A percentile compares a stretch with the other conserved stretches of the same genome.
Conservation (phyloP, 1,140 invertebrate species). For the Drosophila kurseongensis region DNA sequence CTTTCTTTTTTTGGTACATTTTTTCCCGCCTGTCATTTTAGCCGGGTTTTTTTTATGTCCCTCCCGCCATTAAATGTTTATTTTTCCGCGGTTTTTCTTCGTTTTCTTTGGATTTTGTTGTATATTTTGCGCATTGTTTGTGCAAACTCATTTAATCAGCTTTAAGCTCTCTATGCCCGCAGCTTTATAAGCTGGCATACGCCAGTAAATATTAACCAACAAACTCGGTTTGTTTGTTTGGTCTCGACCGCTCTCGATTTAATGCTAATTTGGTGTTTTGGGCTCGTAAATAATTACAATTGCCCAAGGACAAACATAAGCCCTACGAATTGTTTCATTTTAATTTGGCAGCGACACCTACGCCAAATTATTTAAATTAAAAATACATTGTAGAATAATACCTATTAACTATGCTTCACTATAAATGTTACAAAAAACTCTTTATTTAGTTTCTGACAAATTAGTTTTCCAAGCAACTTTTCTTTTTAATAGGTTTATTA, state of each 20-base stretch:
- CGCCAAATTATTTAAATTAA: neutral
- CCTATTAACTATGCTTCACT: no score
- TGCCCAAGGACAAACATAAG: conserved; percentile 1
- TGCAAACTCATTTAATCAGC: conserved; percentile 42
- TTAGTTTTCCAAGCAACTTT: no score
- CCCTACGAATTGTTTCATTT: conserved; percentile 13
- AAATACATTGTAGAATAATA: no score
- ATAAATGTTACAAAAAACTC: no score
- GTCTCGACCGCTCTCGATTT: conserved; percentile 32
- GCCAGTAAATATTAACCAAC: conserved; percentile 34
- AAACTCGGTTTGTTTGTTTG: conserved; percentile 34
- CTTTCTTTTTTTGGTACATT: conserved; percentile 26
- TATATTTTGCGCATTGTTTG: conserved; percentile 33
- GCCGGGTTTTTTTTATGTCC: conserved; percentile 20
- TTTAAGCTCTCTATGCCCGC: conserved; percentile 37
- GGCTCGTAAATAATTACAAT: conserved; percentile 31
- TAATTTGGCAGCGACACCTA: conserved; percentile 10
- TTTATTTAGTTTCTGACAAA: no score
- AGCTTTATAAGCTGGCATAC: conserved; percentile 9
- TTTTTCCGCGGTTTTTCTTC: conserved; percentile 30
- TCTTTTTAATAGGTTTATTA: no score
- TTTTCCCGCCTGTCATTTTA: conserved; percentile 19
- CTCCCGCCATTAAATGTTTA: conserved; percentile 44
- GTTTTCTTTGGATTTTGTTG: conserved; percentile 15
- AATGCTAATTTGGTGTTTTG: conserved; percentile 44